Percentiles rank a stretch among this genome's conserved stretches.
Evolutionary conservation across 2,888 invertebrate species (phyloP).

Genomic region (Drosophila kokeensis): DNA sequence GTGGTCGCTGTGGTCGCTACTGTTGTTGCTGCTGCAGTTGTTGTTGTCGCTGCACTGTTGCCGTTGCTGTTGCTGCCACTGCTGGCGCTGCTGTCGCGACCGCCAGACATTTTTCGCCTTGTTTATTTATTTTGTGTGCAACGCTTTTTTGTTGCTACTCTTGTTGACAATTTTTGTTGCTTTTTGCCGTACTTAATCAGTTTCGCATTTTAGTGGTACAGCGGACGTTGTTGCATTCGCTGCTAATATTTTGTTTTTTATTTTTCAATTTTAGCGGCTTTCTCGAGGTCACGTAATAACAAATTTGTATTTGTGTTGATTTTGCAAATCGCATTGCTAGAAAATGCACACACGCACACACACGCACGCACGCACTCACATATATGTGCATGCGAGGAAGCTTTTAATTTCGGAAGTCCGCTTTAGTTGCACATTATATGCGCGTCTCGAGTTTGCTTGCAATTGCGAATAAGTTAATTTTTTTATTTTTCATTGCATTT

Average conservation of each 20-base stretch:
- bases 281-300: constrained; percentile 77
- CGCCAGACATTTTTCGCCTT: constrained; percentile 79
- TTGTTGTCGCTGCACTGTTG: constrained; percentile 46
- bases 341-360: not conserved
- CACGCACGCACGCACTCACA: not conserved
- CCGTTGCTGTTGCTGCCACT: constrained; percentile 28
- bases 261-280: constrained; percentile 67
- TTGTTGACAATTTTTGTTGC: constrained; percentile 3
- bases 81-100: constrained; percentile 72
- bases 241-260: constrained; percentile 10
- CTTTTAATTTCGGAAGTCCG: constrained; percentile 12
- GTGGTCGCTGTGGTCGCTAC: constrained; percentile 48
- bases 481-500: constrained; percentile 62
- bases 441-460: constrained; percentile 29
- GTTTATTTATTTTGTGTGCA: constrained; percentile 12
- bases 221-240: not conserved
- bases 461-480: constrained; percentile 51
- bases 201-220: constrained; percentile 37
- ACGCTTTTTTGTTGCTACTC: constrained; percentile 18
- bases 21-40: constrained; percentile 56
- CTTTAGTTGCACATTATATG: constrained; percentile 11
- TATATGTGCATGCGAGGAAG: constrained; percentile 8
- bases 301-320: constrained; percentile 55
- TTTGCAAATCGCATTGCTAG: constrained; percentile 58
- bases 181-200: constrained; percentile 19